phyloP scores from a whole-genome alignment of 2,797 vertebrate species.

The Buphagus erythrorhynchus region DNA sequence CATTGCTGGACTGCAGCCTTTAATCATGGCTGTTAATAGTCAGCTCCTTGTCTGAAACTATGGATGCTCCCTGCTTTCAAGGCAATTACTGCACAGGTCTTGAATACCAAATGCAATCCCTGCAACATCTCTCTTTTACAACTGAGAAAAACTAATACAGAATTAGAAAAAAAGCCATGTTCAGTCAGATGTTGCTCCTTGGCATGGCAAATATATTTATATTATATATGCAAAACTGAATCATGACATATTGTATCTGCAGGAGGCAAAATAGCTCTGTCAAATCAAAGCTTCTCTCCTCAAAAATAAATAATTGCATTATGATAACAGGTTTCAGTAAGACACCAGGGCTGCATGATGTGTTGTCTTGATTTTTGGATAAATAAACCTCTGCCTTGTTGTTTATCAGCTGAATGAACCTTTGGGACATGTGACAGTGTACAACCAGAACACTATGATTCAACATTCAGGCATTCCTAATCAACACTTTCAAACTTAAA shows the following conservation, averaged over 20 bases:
- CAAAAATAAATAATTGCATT: background rate
- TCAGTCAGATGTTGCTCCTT: background rate
- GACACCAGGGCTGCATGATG: background rate
- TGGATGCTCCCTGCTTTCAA: fast-evolving
- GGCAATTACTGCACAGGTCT: background rate
- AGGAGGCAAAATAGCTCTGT: background rate
- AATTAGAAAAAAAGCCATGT: background rate
- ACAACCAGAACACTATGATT: background rate
- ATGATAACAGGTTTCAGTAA: background rate
- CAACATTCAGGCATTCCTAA: background rate
- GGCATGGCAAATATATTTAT: background rate
- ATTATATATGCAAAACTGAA: background rate
- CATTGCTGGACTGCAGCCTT: background rate
- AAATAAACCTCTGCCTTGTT: background rate
- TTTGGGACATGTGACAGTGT: background rate
- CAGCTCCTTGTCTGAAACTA: background rate
- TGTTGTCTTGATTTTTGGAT: background rate
- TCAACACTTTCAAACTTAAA: background rate
- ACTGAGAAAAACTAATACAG: background rate
- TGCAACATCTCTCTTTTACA: background rate
- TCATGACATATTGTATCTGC: background rate
- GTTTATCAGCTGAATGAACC: background rate
- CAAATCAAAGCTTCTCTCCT: constrained; percentile 7
- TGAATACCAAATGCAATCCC: background rate
- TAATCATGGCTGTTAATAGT: background rate